A percentile compares a stretch with the other conserved stretches of the same genome.
Evolutionary conservation across 2,888 invertebrate species (phyloP).

Genomic region (Drosophila mimetica): DNA sequence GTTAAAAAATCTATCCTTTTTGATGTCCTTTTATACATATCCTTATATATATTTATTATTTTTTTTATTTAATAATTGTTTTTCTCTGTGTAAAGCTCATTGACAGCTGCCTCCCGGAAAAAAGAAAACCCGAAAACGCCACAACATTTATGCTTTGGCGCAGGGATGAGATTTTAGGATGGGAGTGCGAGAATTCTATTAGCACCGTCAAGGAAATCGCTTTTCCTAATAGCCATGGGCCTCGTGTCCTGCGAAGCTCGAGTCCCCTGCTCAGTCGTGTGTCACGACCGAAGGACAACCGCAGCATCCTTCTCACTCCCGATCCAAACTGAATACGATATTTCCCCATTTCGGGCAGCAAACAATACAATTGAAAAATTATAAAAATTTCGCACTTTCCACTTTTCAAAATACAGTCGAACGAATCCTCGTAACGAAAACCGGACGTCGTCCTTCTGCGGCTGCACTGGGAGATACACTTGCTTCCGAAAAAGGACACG

Average conservation of each 20-base stretch:
- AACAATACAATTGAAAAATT: constrained; percentile 78
- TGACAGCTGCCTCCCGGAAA: constrained; percentile 56
- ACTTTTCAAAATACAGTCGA: constrained; percentile 3
- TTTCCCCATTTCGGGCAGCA: constrained; percentile 33
- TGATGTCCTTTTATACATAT: background rate
- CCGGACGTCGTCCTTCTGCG: constrained; percentile 54
- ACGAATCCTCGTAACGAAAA: constrained; percentile 55
- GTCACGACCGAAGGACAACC: constrained; percentile 68
- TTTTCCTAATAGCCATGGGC: constrained; percentile 67
- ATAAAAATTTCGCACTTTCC: constrained; percentile 77
- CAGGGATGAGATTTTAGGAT: constrained; percentile 9
- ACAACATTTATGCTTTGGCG: constrained; percentile 39
- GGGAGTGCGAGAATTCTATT: constrained; percentile 67
- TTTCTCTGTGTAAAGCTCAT: constrained; percentile 14
- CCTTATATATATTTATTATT: background rate
- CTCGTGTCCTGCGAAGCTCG: constrained; percentile 58
- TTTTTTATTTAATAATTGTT: background rate
- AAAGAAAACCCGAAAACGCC: constrained; percentile 43
- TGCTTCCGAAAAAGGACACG: constrained; percentile 64
- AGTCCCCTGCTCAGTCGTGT: constrained; percentile 69
- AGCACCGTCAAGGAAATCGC: constrained; percentile 74
- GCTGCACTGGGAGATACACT: constrained; percentile 72
- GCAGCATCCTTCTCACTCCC: constrained; percentile 50
- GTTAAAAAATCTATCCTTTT: too few species aligned
- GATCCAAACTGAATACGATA: constrained; percentile 4